Evolutionary conservation across 2,888 invertebrate genomes (phyloP), one percentile per base, ranked within the genome.

Genomic region (Cosmopolites sordidus): DNA sequence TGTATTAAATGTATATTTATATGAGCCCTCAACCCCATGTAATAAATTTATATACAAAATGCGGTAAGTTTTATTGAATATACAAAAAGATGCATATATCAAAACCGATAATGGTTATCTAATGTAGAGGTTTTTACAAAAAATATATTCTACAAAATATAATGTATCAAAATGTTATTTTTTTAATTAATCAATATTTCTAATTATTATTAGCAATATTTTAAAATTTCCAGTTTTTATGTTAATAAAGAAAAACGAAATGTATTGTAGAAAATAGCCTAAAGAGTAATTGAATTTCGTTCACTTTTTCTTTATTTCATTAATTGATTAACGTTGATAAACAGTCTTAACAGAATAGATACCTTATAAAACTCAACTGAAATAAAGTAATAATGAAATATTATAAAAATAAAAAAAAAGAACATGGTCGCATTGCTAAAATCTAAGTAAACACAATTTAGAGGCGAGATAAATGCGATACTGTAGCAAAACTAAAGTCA

Each of bases 71-170:
- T 58, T 58, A 64, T 46, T 66, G 64, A 64, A 66, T 67, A 64
- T 66, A 67, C 67, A 67, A 66, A 67, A 64, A 64, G 60, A 59
- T 64, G 64, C 64, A 59, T 60, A 58, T 59, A 66, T 64, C 63
- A 67, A 65, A 66, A 66, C 58, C 43, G 60, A 58, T 59, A 61
- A 60, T 56, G 41, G 45, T 56, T 62, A 61, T 57, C 56, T 62
- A 64, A 62, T 57, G 48, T 61, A 62, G 60, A 54, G 58, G 61
- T 66, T 62, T 69, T 70, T 70, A 69, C 69, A 70, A 69, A 70
- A 66, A 67, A 66, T 66, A 68, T 66, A 68, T 60, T 67, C 66
- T 69, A 66, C 66, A 66, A 65, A 64, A 63, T 64, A 60, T 33
- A 33, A 33, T 61, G 65, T 68, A 68, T 67, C 66, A 67, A 68